Conservation (phyloP, 2,113 vertebrate genomes). For the Serinus canaria region DNA sequence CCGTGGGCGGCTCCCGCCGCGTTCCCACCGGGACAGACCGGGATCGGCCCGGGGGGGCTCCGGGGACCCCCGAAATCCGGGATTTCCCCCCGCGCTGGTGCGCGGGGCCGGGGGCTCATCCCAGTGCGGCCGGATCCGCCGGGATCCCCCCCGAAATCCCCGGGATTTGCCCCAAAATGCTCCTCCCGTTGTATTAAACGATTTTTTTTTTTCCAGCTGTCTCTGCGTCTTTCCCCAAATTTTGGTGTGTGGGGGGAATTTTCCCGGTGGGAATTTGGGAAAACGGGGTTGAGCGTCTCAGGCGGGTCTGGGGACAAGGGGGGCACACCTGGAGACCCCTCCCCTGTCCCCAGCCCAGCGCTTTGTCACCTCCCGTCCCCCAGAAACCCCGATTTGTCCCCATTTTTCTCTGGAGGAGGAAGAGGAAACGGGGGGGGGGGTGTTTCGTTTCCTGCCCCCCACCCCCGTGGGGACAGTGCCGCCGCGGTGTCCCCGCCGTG, state of each 20-base stretch:
- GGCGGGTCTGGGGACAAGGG: not conserved
- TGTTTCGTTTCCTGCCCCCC: not conserved
- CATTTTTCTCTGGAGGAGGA: too few species aligned
- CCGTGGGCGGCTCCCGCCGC: not conserved
- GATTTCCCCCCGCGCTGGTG: not conserved
- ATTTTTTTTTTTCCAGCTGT: not conserved
- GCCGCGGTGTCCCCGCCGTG: not conserved
- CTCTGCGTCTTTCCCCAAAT: not conserved
- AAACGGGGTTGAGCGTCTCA: not conserved
- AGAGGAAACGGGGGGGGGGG: not conserved
- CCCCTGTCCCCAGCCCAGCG: not conserved
- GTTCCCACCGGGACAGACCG: not conserved
- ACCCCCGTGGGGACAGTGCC: not conserved
- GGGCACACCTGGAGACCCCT: not conserved
- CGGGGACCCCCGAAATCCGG: not conserved
- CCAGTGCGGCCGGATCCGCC: not conserved
- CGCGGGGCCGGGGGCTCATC: not conserved
- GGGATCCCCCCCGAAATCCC: not conserved
- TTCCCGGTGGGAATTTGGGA: not conserved
- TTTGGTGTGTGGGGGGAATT: too few species aligned
- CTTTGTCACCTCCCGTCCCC: not conserved
- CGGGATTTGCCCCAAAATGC: not conserved
- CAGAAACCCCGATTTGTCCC: not conserved
- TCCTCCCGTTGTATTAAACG: not conserved
- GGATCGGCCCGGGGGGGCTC: not conserved